These are phyloP conservation scores for Myrmophylax atrothorax DNA, from an alignment of 2,113 vertebrate species.

Conservation along the genomic window DNA sequence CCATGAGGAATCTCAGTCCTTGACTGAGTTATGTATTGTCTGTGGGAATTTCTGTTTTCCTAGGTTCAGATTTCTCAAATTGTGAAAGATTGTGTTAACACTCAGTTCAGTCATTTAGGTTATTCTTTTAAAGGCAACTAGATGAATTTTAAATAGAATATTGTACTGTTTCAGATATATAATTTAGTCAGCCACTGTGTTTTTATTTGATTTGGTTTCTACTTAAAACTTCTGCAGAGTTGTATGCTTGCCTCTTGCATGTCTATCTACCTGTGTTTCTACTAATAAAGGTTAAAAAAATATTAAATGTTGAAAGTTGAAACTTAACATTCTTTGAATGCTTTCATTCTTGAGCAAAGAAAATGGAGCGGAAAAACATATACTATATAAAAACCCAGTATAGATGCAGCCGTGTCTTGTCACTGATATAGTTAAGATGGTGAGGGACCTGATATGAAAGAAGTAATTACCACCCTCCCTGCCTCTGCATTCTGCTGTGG, in stretches of 20 bases:
- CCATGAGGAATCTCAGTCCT: background rate
- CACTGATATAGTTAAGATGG: background rate
- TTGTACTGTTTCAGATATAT: background rate
- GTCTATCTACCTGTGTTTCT: background rate
- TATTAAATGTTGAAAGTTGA: background rate
- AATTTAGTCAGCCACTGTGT: background rate
- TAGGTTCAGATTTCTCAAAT: background rate
- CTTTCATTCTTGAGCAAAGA: background rate
- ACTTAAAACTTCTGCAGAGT: background rate
- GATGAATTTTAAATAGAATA: background rate
- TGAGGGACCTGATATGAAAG: background rate
- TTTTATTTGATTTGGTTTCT: background rate
- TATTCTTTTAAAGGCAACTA: background rate
- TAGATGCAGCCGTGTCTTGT: background rate
- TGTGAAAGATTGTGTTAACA: background rate
- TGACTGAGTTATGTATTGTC: background rate
- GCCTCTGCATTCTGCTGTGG: background rate
- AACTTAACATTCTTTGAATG: background rate
- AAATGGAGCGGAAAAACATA: background rate
- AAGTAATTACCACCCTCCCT: background rate
- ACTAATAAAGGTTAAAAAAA: background rate
- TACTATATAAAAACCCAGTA: background rate
- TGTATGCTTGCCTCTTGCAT: background rate
- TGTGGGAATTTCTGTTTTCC: background rate
- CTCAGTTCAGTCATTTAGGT: background rate